These are phyloP conservation scores for Tetrapedia diversipes DNA, from an alignment of 2,888 invertebrate species.

Conservation along the genomic window DNA sequence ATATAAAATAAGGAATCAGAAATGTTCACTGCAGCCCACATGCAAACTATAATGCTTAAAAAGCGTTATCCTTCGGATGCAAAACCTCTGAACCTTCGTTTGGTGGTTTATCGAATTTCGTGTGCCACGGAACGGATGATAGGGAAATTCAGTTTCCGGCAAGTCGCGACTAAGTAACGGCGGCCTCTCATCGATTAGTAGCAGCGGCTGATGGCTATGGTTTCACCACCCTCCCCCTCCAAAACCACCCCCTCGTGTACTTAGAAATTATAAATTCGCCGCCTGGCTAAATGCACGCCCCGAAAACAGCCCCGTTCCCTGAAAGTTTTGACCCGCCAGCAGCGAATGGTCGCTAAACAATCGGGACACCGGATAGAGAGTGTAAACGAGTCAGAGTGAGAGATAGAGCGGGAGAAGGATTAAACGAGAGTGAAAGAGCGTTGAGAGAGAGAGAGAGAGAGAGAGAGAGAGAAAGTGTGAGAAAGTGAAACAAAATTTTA, in stretches of 20 bases:
- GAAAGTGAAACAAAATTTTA: no score
- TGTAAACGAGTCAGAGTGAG: no score
- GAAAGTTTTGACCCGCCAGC: conserved; percentile 27
- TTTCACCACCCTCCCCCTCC: neutral
- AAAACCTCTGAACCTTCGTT: no score
- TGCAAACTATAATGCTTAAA: no score
- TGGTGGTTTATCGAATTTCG: conserved; percentile 37
- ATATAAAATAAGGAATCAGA: no score
- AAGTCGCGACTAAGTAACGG: conserved; percentile 47
- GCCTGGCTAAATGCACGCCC: conserved; percentile 13
- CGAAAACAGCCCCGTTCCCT: conserved; percentile 38
- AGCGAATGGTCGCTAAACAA: conserved; percentile 48
- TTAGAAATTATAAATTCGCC: conserved; percentile 53
- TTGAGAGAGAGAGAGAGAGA: no score
- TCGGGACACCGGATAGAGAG: conserved; percentile 59
- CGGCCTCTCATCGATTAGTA: conserved; percentile 50
- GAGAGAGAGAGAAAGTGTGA: no score
- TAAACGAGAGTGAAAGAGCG: no score
- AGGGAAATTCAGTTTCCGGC: conserved; percentile 36
- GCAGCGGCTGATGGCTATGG: conserved; percentile 32
- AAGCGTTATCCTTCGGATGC: no score
- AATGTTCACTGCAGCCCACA: no score
- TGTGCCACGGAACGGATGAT: conserved; percentile 18
- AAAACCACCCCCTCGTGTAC: conserved; percentile 8
- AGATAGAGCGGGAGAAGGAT: no score